phyloP scores from a whole-genome alignment of 2,797 vertebrate species.

The Apogon hyalosoma region DNA sequence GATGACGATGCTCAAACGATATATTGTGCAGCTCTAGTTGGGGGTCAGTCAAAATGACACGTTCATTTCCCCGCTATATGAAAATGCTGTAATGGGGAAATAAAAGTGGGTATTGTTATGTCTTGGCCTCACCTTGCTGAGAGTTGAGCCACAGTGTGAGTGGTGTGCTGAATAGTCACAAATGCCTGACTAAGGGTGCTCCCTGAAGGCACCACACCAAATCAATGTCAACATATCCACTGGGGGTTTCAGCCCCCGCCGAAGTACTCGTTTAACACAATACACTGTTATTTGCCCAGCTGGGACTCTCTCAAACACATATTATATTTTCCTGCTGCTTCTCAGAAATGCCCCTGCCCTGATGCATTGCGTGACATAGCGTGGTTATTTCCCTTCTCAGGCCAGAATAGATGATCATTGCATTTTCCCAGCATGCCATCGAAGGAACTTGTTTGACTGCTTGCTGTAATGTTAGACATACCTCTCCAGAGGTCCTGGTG shows the following conservation, averaged over 20 bases:
- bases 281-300: constrained; percentile 50
- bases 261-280: constrained; percentile 57
- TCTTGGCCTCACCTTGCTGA: constrained; percentile 28
- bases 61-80: constrained; percentile 8
- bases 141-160: constrained; percentile 35
- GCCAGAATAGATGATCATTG: constrained; percentile 37
- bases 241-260: constrained; percentile 22
- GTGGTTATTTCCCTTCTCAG: constrained; percentile 39
- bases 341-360: constrained; percentile 33
- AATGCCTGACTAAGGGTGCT: constrained; percentile 49
- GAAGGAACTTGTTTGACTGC: constrained; percentile 36
- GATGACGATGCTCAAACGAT: no score
- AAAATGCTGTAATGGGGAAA: constrained; percentile 34
- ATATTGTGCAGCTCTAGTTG: no score
- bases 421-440: constrained; percentile 48
- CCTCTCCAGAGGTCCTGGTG: constrained; percentile 17
- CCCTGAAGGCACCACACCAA: constrained; percentile 55
- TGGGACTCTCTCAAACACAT: constrained; percentile 52
- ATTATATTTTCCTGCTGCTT: constrained; percentile 53
- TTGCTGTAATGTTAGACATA: constrained; percentile 21
- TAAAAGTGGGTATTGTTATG: constrained; percentile 19
- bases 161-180: constrained; percentile 57
- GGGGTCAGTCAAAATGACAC: constrained; percentile 1
- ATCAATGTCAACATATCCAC: constrained; percentile 68
- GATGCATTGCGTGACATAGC: constrained; percentile 25